These are phyloP conservation scores for Goniozus legneri DNA, from an alignment of 1,140 invertebrate species.

Conservation along the genomic window DNA sequence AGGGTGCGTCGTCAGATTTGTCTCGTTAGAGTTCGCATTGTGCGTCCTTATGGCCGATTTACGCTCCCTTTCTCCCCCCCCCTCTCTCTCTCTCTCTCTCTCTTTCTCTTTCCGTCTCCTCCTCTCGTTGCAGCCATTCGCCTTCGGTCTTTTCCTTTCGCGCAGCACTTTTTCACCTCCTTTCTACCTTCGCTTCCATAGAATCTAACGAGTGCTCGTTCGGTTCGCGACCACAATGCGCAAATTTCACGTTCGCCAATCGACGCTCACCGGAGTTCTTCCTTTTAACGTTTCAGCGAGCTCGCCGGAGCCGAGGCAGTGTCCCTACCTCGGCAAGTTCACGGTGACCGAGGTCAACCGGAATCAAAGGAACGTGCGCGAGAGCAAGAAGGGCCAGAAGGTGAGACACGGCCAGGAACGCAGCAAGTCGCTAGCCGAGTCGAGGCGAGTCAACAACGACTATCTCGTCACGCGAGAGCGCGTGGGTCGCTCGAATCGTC, in stretches of 20 bases:
- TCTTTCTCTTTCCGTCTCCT: conserved; percentile 5
- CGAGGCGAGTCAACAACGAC: conserved; percentile 45
- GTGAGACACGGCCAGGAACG: conserved; percentile 44
- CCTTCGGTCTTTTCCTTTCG: conserved; percentile 7
- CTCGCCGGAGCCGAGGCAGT: conserved; percentile 60
- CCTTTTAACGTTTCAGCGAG: conserved; percentile 65
- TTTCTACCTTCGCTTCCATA: conserved; percentile 13
- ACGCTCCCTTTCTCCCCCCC: conserved; percentile 21
- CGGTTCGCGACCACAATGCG: conserved; percentile 28
- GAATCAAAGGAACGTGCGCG: conserved; percentile 51
- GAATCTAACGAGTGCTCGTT: conserved; percentile 31
- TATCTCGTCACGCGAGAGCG: conserved; percentile 40
- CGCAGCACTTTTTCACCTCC: background rate
- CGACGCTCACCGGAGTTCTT: conserved; percentile 17
- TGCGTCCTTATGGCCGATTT: conserved; percentile 42
- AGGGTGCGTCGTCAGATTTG: conserved; percentile 50
- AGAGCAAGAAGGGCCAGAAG: conserved; percentile 41
- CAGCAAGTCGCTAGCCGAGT: conserved; percentile 24
- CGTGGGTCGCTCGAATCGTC: conserved; percentile 17
- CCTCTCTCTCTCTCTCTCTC: conserved; percentile 4
- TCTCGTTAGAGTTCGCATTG: conserved; percentile 55
- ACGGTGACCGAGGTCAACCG: conserved; percentile 58
- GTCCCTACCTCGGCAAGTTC: conserved; percentile 69
- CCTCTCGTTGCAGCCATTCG: conserved; percentile 17
- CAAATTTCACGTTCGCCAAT: too few species aligned